phyloP scores from a whole-genome alignment of 2,113 vertebrate genomes.

The Uria lomvia region DNA sequence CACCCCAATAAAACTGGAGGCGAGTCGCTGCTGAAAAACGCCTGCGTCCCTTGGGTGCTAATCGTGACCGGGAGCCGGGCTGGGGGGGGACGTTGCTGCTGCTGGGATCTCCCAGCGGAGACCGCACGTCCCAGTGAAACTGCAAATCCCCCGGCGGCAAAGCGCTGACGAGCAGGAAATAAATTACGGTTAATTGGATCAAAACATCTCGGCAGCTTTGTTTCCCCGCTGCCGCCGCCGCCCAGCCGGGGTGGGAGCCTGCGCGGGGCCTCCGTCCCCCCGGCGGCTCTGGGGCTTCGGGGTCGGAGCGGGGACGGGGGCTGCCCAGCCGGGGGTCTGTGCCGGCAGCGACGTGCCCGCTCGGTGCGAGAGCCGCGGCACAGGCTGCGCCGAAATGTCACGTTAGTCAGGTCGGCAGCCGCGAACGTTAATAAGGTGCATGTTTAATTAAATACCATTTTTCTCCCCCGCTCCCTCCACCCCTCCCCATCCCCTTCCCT shows the following conservation, averaged over 20 bases:
- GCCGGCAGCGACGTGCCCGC: not conserved
- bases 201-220: not conserved
- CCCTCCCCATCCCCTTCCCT: not conserved
- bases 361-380: not conserved
- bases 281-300: not conserved
- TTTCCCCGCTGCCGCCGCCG: not conserved
- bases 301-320: not conserved
- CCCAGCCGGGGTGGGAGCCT: not conserved
- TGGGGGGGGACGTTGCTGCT: not conserved
- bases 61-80: accelerated
- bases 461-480: accelerated
- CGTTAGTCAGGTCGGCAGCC: not conserved
- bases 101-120: not conserved
- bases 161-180: not conserved
- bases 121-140: not conserved
- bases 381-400: not conserved
- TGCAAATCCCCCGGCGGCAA: not conserved
- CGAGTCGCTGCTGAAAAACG: not conserved
- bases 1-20: not conserved
- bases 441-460: not conserved
- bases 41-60: not conserved
- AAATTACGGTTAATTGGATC: slow-evolving; percentile 12
- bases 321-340: not conserved
- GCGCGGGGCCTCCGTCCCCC: not conserved
- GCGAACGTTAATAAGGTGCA: not conserved